Base-by-base conservation (phyloP, 2,888 invertebrate genomes). In the Parnassius glacialis region DNA sequence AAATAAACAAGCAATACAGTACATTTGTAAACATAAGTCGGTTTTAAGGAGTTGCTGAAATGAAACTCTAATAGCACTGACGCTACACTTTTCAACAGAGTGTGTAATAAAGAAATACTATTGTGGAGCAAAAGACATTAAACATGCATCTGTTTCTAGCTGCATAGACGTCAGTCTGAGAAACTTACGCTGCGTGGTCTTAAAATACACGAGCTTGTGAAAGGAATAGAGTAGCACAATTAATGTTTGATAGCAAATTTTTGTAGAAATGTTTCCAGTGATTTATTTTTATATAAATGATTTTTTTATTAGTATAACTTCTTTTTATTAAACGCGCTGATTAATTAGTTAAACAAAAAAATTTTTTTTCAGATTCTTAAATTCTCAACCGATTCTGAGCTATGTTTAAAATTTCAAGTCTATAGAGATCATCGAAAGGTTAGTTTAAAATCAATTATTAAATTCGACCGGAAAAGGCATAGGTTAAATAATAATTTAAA, bases 121-220 rank as follows among this genome's bases (percentile, higher is more conserved):
- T 67, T 71, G 68, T 71, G 67, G 58, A 71, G 65, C 69, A 65
- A 68, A 71, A 73, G 73, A 81, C 84, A 85, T 84, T 87, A 86
- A 87, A 87, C 79, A 85, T 87, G 86, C 83, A 87, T 87, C 84
- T 83, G 85, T 82, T 81, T 81, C 83, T 77, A 83, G 81, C 73
- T 78, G 80, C 82, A 80, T 79, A 79, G 79, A 83, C 77, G 78
- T 77, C 78, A 73, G 74, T 65, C 68, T 1, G 68, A 62, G 67
- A 69, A 83, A 83, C 79, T 84, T 83, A 74, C 67, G 66, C 71
- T 64, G 56, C 60, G 60, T 44, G 59, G 50, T 20, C 44, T 59
- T 67, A n/a, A 70, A 71, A 76, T 71, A 79, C 62, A 78, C 65
- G 67, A 45, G 0, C 10, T 9, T 3, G 16, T 64, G 43, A 20